Evolutionary conservation across 1,140 invertebrate species (phyloP), one percentile per base, ranked within the genome.

Genomic region (Thrips palmi): DNA sequence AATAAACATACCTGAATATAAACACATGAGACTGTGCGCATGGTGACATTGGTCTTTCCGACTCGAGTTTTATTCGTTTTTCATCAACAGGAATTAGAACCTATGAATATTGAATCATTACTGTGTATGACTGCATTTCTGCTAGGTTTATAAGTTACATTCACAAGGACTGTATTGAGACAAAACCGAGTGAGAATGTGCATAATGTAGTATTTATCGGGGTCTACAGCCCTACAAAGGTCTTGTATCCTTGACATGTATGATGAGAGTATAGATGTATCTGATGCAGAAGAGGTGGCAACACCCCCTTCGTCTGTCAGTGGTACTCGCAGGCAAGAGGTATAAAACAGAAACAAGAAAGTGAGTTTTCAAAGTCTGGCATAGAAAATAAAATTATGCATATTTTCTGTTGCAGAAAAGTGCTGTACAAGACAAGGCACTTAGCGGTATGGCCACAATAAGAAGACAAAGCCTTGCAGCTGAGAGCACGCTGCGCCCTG

Each of bases 241-340:
- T 14, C 18, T n/a, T 24, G n/a, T 18, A 36, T n/a, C 21, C 15
- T 4, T 10, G 25, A 42, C 20, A 41, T 49, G 39, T 49, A 47
- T 33, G 47, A 49, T 35, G 47, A 49, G 32, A 47, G 37, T 11
- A 40, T 49, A 11, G 43, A 43, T 34, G 42, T 49, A 12, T 19
- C 20, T 11, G 43, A 44, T 47, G 45, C 47, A n/a, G 47, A 49
- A 33, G 47, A 49, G 22, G 45, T 49, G n/a, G 12, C 36, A 10
- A 48, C 40, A 37, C 32, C 40, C 12, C 40, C 45, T 12, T 31
- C 42, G n/a, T 30, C 0, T 31, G 24, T 12, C 12, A 27, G 24
- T 12, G 24, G 7, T 7, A 12, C 24, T 27, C 7, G 24, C 12
- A 7, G 24, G 7, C 7, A 8, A 8, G 12, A 27, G 12, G 12